Conservation (phyloP, 2,113 vertebrate genomes). For the Etia nguti region DNA sequence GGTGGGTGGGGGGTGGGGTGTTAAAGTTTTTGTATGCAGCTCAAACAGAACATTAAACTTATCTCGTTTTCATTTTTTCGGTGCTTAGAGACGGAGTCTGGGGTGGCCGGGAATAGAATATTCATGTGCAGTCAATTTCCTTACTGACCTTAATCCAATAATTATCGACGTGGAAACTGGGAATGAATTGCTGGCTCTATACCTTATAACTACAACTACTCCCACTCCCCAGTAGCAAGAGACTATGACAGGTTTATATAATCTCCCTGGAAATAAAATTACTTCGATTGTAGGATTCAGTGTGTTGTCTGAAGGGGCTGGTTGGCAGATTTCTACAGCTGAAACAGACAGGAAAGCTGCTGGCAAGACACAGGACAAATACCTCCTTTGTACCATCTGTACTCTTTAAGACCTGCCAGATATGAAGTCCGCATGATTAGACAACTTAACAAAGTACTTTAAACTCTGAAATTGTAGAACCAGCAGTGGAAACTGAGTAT, state of each 20-base stretch:
- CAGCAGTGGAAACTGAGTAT: not conserved
- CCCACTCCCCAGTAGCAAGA: not conserved
- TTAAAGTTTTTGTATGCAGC: not conserved
- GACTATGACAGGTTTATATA: constrained; percentile 16
- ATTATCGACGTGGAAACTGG: constrained; percentile 32
- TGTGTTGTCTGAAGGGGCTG: constrained; percentile 7
- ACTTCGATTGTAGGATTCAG: not conserved
- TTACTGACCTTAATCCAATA: constrained; percentile 34
- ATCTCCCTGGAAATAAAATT: constrained; percentile 29
- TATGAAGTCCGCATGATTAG: constrained; percentile 1
- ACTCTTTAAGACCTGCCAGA: constrained; percentile 18
- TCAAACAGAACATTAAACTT: constrained; percentile 2
- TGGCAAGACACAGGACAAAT: constrained; percentile 35
- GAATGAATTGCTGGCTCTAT: not conserved
- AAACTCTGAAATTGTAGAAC: not conserved
- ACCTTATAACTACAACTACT: not conserved
- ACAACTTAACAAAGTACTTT: not conserved
- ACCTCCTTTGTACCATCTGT: constrained; percentile 42
- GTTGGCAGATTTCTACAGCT: constrained; percentile 12
- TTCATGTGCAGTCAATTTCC: constrained; percentile 32
- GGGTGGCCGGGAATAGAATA: not conserved
- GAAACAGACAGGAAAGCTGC: constrained; percentile 13
- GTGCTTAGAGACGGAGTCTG: not conserved
- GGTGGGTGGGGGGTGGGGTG: not conserved
- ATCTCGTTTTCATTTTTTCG: not conserved